Conservation (phyloP, 1,140 invertebrate species). For the Planococcus citri region DNA sequence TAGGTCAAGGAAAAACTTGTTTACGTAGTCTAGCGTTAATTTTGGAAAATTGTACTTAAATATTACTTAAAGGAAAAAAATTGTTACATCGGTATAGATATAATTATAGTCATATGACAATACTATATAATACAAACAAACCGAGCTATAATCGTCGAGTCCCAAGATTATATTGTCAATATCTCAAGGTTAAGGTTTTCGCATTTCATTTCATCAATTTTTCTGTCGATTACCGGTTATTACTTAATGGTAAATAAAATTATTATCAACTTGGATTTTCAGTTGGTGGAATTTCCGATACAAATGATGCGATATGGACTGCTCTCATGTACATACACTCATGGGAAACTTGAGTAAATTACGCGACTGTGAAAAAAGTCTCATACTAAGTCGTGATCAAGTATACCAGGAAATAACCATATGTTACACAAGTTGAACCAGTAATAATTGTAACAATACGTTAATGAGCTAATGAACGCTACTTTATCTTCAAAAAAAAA, state of each 20-base stretch:
- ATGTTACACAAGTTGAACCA: constrained; percentile 2
- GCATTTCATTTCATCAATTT: neutral
- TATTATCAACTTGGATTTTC: no score
- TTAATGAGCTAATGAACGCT: neutral
- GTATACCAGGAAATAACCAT: constrained; percentile 6
- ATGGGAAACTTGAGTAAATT: no score
- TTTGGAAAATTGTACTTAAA: neutral
- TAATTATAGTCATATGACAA: no score
- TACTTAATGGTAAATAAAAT: no score
- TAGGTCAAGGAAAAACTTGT: neutral
- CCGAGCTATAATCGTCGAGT: neutral
- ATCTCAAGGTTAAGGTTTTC: neutral
- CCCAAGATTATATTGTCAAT: neutral
- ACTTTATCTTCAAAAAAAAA: neutral
- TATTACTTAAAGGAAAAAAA: neutral
- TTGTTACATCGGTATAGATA: no score
- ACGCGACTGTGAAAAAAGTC: neutral
- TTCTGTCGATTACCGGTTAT: no score
- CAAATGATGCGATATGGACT: no score
- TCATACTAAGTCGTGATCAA: neutral
- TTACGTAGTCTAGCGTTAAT: neutral
- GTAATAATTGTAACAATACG: constrained; percentile 2
- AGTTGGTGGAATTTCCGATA: no score
- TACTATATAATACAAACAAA: no score
- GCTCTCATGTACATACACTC: no score